These are phyloP conservation scores for Tamias sibiricus DNA, from an alignment of 2,113 vertebrate species.

Conservation along the genomic window DNA sequence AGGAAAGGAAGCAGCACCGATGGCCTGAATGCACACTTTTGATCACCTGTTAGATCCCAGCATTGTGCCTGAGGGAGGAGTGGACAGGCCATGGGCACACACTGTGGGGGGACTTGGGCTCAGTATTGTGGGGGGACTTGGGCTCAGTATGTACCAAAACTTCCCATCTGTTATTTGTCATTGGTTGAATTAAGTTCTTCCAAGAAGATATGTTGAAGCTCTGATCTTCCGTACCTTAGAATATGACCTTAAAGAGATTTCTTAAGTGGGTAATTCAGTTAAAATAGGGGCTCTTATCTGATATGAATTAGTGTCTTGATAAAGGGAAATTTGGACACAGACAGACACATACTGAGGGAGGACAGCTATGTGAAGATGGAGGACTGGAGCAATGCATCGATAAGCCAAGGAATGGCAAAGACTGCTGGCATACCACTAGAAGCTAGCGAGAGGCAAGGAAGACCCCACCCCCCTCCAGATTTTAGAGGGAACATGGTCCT, in stretches of 20 bases:
- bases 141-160: not conserved
- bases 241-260: not conserved
- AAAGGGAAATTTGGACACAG: not conserved
- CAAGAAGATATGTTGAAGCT: not conserved
- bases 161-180: not conserved
- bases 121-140: not conserved
- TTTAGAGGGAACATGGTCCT: not conserved
- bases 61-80: not conserved
- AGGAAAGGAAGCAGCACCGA: not conserved
- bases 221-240: not conserved
- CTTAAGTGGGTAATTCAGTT: constrained; percentile 12
- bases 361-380: not conserved
- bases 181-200: not conserved
- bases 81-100: not conserved
- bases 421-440: not conserved
- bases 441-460: not conserved
- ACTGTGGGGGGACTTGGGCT: not conserved
- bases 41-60: not conserved
- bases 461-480: not conserved
- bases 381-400: not conserved
- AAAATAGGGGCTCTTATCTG: not conserved
- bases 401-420: not conserved
- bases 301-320: not conserved
- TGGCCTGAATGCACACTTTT: not conserved
- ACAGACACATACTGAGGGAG: not conserved